Evolutionary conservation across 2,113 vertebrate genomes (phyloP).

Genomic region (Lamprotornis superbus): DNA sequence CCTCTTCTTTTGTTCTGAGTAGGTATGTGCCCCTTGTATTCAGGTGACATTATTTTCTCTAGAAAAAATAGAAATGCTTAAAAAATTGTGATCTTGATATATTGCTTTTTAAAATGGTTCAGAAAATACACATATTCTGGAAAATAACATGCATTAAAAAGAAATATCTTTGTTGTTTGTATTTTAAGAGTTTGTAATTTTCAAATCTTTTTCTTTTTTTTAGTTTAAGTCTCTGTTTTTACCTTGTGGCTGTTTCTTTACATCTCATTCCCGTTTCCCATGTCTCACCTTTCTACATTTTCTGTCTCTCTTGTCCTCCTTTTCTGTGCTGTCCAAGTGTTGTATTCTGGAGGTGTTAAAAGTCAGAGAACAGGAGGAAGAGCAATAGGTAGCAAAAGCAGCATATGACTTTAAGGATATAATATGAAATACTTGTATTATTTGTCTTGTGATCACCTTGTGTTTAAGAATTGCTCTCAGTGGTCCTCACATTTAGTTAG

Average conservation of each 20-base stretch:
- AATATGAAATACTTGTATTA: background rate
- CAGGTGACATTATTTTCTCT: background rate
- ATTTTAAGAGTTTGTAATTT: background rate
- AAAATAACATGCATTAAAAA: constrained; percentile 17
- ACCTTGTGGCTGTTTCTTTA: background rate
- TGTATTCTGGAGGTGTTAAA: background rate
- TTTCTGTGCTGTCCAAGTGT: background rate
- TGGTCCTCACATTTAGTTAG: background rate
- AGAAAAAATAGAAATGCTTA: background rate
- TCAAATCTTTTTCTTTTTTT: background rate
- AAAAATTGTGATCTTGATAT: background rate
- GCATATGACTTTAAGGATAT: background rate
- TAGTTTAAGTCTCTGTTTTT: background rate
- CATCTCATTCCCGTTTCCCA: background rate
- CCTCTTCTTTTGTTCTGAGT: background rate
- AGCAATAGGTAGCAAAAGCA: background rate
- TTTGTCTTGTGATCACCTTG: background rate
- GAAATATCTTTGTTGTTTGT: background rate
- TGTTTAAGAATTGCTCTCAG: background rate
- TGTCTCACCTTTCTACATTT: background rate
- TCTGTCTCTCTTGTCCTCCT: background rate
- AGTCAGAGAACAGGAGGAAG: background rate
- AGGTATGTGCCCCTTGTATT: background rate
- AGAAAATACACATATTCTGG: background rate
- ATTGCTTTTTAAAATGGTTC: background rate